Evolutionary conservation across 2,888 invertebrate species (phyloP).

Genomic region (Drosophila neotestacea): DNA sequence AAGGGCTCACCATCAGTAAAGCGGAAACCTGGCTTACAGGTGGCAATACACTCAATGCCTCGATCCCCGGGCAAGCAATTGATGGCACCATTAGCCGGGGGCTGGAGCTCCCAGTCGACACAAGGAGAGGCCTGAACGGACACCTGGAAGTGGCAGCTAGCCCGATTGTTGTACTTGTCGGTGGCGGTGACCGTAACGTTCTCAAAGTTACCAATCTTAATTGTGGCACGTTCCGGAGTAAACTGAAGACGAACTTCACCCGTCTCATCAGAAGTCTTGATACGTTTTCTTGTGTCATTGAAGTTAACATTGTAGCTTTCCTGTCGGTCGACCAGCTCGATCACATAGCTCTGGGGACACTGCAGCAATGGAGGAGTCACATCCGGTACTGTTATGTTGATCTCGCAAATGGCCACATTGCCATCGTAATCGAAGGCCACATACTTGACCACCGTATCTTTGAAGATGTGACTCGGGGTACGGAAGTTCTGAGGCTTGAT

Average conservation of each 20-base stretch:
- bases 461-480: slow-evolving; percentile 94
- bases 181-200: slow-evolving; percentile 96
- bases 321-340: slow-evolving; percentile 95
- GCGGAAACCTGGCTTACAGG: slow-evolving; percentile 94
- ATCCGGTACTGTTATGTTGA: slow-evolving; percentile 97
- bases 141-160: slow-evolving; percentile 96
- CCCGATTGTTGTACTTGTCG: slow-evolving; percentile 94
- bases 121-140: slow-evolving; percentile 97
- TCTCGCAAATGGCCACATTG: slow-evolving; percentile 98
- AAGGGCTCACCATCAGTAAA: slow-evolving; percentile 96
- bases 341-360: slow-evolving; percentile 97
- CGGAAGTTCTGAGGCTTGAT: slow-evolving; percentile 96
- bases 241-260: slow-evolving; percentile 94
- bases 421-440: slow-evolving; percentile 99
- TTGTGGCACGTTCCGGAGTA: slow-evolving; percentile 93
- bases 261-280: slow-evolving; percentile 94
- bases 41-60: slow-evolving; percentile 94
- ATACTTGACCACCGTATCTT: slow-evolving; percentile 96
- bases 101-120: slow-evolving; percentile 96
- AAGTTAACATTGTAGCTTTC: slow-evolving; percentile 96
- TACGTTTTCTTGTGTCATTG: slow-evolving; percentile 93
- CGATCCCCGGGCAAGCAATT: slow-evolving; percentile 93
- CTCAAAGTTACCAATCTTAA: slow-evolving; percentile 94
- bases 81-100: slow-evolving; percentile 94
- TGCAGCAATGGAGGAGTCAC: slow-evolving; percentile 95